Conservation (phyloP, 1,140 invertebrate genomes). For the Cepaea nemoralis region DNA sequence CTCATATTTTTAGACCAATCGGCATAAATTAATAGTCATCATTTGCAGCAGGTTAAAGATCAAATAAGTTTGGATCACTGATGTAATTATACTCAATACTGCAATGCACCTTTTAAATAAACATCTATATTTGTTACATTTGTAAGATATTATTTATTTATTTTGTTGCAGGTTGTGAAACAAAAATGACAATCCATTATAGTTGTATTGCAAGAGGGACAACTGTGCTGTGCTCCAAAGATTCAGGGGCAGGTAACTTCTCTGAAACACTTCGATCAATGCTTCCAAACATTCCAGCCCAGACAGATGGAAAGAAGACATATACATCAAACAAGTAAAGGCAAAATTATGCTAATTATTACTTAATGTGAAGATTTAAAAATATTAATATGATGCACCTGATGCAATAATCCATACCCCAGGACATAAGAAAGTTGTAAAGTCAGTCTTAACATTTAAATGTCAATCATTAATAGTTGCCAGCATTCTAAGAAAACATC, state of each 20-base stretch:
- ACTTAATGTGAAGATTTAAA: slow-evolving; percentile 10
- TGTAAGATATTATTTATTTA: too few species aligned
- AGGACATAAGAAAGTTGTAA: not conserved
- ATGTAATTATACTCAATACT: too few species aligned
- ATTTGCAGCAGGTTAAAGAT: too few species aligned
- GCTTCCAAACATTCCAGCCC: slow-evolving; percentile 66
- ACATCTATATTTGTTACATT: too few species aligned
- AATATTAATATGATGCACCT: not conserved
- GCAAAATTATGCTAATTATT: slow-evolving; percentile 25
- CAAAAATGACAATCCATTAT: slow-evolving; percentile 64
- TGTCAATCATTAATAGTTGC: not conserved
- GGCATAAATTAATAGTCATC: too few species aligned
- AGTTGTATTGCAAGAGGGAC: slow-evolving; percentile 63
- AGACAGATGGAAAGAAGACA: slow-evolving; percentile 62
- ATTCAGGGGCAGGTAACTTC: slow-evolving; percentile 59
- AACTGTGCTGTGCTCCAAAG: slow-evolving; percentile 63
- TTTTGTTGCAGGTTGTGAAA: too few species aligned
- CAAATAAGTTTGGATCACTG: too few species aligned
- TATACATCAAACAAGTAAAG: slow-evolving; percentile 63
- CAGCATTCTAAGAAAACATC: not conserved
- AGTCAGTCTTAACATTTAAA: not conserved
- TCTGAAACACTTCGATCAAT: slow-evolving; percentile 60
- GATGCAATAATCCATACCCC: not conserved
- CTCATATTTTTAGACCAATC: too few species aligned
- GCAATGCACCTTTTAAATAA: too few species aligned